Evolutionary conservation across 2,888 invertebrate genomes (phyloP), one percentile per base, ranked within the genome.

Genomic region (Epiblema foenella): DNA sequence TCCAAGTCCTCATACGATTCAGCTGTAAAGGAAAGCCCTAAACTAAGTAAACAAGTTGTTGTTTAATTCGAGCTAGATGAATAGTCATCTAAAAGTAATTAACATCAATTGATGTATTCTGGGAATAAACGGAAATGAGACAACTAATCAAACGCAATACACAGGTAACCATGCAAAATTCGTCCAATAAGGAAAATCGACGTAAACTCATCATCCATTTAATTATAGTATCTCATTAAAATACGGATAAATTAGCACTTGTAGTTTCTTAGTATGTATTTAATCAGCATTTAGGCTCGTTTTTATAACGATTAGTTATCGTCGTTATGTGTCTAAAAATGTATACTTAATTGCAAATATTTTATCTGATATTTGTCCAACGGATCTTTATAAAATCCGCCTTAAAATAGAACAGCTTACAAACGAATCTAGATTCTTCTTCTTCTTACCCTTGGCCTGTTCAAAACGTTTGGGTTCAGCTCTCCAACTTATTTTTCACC

Each of bases 71-170:
- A 33, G n/a, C 46, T 37, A 49, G 49, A 63, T 56, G 29, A 62
- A 68, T 54, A 33, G 49, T 37, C 46, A 56, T 37, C 66, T 15
- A 60, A 65, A 66, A 66, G 51, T 59, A 70, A 65, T 70, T 70
- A 65, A 18, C 54, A 59, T 10, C 69, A n/a, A 65, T 65, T 11
- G 64, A 59, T 52, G 69, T 65, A 37, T 66, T 70, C 49, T 24
- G 37, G n/a, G 59, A 70, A 65, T 12, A 11, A 37, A 52, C 46
- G 54, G 59, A 70, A 65, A 52, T 37, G 51, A 39, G 24, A 68
- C 33, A 60, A 52, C 39, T 12, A 70, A 60, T 66, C 65, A 20
- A 33, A 54, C 52, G 20, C 29, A 42, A 37, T n/a, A 46, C 24
- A 18, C 29, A 2, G 9, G n/a, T 17, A 1, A 57, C 37, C 52